These are phyloP conservation scores for Xiphias gladius DNA, from an alignment of 2,113 vertebrate genomes.

Conservation along the genomic window DNA sequence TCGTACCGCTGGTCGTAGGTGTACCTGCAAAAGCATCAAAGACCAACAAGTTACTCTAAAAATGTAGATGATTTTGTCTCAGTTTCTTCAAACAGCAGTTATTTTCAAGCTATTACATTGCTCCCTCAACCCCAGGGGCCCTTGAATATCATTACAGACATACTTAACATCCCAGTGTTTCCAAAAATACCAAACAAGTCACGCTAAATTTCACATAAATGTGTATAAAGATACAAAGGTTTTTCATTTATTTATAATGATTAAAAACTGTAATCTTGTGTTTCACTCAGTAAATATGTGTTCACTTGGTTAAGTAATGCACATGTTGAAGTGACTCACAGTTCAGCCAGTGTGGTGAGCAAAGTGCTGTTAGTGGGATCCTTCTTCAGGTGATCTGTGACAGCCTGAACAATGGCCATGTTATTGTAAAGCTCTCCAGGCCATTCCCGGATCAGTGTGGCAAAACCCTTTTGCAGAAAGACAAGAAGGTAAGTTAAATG, in stretches of 20 bases:
- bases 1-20: constrained; percentile 98
- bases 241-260: neutral
- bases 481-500: neutral
- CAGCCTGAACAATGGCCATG: constrained; percentile 93
- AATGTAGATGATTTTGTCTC: neutral
- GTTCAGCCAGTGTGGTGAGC: constrained; percentile 93
- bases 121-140: neutral
- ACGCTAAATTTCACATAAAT: neutral
- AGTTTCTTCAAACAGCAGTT: neutral
- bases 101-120: neutral
- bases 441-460: constrained; percentile 95
- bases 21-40: constrained; percentile 84
- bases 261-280: too few species aligned
- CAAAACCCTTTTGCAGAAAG: constrained; percentile 88
- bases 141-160: neutral
- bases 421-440: constrained; percentile 98
- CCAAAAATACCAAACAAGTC: neutral
- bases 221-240: too few species aligned
- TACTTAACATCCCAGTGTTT: neutral
- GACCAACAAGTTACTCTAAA: neutral
- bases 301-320: too few species aligned
- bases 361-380: constrained; percentile 92
- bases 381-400: constrained; percentile 93
- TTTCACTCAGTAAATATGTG: too few species aligned
- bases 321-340: constrained; percentile 85